phyloP scores from a whole-genome alignment of 2,888 invertebrate genomes.

The Eupelmus urozonus region DNA sequence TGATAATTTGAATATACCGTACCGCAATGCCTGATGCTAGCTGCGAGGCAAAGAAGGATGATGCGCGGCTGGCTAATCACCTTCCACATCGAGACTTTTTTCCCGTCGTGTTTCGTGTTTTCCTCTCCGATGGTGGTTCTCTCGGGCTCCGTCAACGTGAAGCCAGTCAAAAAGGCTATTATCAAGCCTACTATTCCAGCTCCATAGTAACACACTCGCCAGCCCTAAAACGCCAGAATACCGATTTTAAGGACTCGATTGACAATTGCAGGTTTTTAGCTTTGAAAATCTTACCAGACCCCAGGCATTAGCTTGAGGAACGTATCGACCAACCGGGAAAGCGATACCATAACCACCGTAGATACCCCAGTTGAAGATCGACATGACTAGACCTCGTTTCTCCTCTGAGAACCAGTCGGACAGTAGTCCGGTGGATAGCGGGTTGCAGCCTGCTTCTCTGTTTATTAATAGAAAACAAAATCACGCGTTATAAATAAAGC shows the following conservation, averaged over 20 bases:
- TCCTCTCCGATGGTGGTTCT: constrained; percentile 88
- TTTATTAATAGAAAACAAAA: not conserved
- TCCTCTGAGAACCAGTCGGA: constrained; percentile 89
- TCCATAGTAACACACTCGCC: constrained; percentile 90
- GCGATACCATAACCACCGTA: constrained; percentile 96
- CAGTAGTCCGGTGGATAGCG: constrained; percentile 89
- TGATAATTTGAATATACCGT: constrained; percentile 57
- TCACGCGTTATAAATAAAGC: not conserved
- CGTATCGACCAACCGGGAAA: constrained; percentile 93
- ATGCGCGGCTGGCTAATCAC: constrained; percentile 88
- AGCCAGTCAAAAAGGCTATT: constrained; percentile 84
- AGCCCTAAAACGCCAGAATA: too few species aligned
- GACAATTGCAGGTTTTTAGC: not conserved
- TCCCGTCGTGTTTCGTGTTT: constrained; percentile 71
- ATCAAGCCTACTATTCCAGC: constrained; percentile 87
- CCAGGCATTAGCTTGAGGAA: constrained; percentile 86
- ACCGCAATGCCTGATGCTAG: constrained; percentile 92
- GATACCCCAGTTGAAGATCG: constrained; percentile 97
- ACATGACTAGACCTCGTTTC: constrained; percentile 92
- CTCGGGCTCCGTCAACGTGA: constrained; percentile 87
- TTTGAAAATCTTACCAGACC: constrained; percentile 80
- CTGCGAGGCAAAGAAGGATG: constrained; percentile 89
- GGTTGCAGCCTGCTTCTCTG: constrained; percentile 92
- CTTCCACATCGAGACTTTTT: constrained; percentile 85
- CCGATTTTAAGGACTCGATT: constrained; percentile 9